phyloP scores from a whole-genome alignment of 2,797 vertebrate genomes.

The Chrysocyon brachyurus region DNA sequence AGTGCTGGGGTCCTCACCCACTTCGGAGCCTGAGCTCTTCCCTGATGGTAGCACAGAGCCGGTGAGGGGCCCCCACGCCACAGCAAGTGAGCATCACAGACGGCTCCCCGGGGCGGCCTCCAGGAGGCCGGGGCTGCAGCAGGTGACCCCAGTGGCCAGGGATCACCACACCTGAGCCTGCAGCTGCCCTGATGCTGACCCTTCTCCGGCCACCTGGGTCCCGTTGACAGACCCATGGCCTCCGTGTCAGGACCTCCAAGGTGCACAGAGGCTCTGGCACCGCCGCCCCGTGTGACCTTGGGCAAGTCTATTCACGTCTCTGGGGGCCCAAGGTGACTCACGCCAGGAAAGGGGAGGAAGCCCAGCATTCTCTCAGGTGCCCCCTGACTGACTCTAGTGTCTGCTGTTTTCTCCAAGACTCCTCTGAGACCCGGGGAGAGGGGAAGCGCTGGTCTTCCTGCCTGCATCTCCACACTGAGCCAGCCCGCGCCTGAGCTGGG shows the following conservation, averaged over 20 bases:
- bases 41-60: background rate
- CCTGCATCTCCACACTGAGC: background rate
- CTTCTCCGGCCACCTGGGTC: accelerated
- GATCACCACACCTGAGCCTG: background rate
- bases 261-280: background rate
- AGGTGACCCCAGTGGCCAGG: background rate
- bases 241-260: background rate
- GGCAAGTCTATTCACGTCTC: background rate
- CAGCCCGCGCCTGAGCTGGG: background rate
- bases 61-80: accelerated
- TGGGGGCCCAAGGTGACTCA: background rate
- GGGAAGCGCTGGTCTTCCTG: background rate
- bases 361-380: background rate
- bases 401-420: background rate
- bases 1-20: background rate
- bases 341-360: background rate
- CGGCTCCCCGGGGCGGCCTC: no score
- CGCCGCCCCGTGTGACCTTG: background rate
- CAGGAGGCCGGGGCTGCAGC: background rate
- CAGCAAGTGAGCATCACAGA: accelerated
- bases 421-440: background rate
- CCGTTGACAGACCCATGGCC: background rate
- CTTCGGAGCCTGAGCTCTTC: background rate
- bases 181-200: background rate
- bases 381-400: background rate